Evolutionary conservation across 1,140 invertebrate genomes (phyloP).

Genomic region (Proctacanthus coquilletti): DNA sequence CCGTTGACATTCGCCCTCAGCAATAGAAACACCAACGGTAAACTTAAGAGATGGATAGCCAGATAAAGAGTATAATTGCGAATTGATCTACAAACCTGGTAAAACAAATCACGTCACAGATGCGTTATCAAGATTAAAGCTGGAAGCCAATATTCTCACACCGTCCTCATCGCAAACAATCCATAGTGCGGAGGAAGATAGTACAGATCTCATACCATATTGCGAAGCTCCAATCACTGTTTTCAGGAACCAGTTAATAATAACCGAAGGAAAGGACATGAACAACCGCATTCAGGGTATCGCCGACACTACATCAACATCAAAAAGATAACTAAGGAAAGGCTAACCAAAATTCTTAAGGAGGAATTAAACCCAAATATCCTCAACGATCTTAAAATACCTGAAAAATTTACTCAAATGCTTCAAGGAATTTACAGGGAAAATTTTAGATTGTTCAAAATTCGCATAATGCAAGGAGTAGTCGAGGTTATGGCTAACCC

Average conservation of each 20-base stretch:
- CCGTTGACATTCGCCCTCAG: constrained; percentile 24
- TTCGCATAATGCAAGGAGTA: constrained; percentile 2
- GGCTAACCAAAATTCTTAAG: too few species aligned
- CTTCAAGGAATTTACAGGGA: constrained; percentile 2
- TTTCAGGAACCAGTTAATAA: constrained; percentile 6
- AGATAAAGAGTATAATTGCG: constrained; percentile 16
- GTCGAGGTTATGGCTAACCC: neutral
- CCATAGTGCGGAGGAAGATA: constrained; percentile 3
- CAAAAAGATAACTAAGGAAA: constrained; percentile 1
- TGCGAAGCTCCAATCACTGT: constrained; percentile 3
- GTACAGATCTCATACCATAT: constrained; percentile 4
- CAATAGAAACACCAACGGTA: constrained; percentile 17
- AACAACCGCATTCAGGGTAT: constrained; percentile 5
- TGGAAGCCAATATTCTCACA: neutral
- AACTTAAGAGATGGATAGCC: constrained; percentile 22
- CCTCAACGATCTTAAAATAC: too few species aligned
- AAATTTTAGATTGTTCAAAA: neutral
- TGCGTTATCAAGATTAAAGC: too few species aligned
- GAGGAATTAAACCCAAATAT: too few species aligned
- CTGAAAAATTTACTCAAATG: neutral
- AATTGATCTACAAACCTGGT: constrained; percentile 16
- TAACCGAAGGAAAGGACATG: neutral
- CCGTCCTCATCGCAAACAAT: neutral
- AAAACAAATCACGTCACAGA: constrained; percentile 7
- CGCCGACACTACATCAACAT: neutral